Base-by-base conservation (phyloP, 2,888 invertebrate genomes). In the Mesorhabditis belari region DNA sequence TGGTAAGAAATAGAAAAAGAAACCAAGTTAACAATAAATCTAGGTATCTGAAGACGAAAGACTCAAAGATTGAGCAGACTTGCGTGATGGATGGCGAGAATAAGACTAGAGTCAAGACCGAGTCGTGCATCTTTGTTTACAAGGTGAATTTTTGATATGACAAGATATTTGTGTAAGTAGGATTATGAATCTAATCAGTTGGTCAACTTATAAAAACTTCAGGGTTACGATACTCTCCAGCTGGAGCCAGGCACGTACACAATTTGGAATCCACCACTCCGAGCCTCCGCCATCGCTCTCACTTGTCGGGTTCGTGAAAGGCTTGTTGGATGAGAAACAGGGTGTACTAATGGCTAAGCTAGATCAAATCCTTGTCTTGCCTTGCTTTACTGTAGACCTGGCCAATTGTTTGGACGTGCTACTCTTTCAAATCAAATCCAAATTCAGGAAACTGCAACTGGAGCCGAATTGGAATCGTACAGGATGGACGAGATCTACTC, bases 71-170 rank as follows among this genome's bases (percentile, higher is more conserved):
- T 24, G 74, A 77, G 63, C 74, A 75, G 61, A 75, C 76, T 6
- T 77, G 77, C 61, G 71, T 68, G 60, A 28, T 68, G 26, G 65
- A 66, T 29, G 73, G 69, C 9, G 62, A 63, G 19, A 60, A 64
- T 27, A 56, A 65, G 49, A 69, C 75, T 5, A 65, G 67, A 25
- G 65, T 77, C 52, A 66, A 65, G 27, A 74, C 72, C 17, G 71
- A 71, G 53, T 76, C 75, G 27, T 77, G 77, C 62, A 74, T 77
- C 51, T 77, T 69, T 61, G 66, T 65, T 49, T 66, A 77, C 66
- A 70, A 74, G 23, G 67, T 67, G 28, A 55, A 58, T 27, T 9
- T 4, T 44, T 25, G 17, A 9, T 35, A 4, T n/a, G 4, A 6
- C 4, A 19, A 3, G 5, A 12, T 19, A 54, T 25, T 49, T 9